These are phyloP conservation scores for Scolanthus callimorphus DNA, from an alignment of 92 coral and sea anemone species.

Conservation along the genomic window DNA sequence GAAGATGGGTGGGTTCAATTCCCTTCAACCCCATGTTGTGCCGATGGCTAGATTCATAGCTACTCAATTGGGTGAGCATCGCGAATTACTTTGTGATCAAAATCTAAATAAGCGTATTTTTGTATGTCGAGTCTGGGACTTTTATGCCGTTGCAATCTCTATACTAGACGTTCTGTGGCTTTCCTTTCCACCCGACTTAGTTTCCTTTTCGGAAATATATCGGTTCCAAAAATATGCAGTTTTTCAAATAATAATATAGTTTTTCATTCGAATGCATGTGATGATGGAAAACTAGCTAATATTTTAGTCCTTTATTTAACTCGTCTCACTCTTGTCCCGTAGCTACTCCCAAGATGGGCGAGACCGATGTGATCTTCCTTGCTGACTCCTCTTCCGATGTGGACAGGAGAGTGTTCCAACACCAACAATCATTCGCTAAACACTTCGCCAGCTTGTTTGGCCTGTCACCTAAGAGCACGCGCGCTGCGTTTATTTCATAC, in stretches of 20 bases:
- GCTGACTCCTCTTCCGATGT: constrained; percentile 76
- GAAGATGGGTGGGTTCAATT: constrained; percentile 8
- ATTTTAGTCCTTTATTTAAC: too few relatives aligned
- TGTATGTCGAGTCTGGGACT: too few relatives aligned
- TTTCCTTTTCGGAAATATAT: too few relatives aligned
- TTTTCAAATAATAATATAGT: too few relatives aligned
- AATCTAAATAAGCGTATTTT: too few relatives aligned
- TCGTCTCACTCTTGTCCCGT: too few relatives aligned
- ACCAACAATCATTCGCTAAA: constrained; percentile 67
- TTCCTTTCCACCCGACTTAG: too few relatives aligned
- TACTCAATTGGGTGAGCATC: constrained; percentile 21
- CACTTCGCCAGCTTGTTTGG: constrained; percentile 39
- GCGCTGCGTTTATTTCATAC: constrained; percentile 74
- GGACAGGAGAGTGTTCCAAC: constrained; percentile 41
- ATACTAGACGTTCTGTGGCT: too few relatives aligned
- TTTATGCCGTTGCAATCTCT: too few relatives aligned
- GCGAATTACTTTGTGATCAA: neutral
- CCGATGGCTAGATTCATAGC: constrained; percentile 28
- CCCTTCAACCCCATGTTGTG: constrained; percentile 16
- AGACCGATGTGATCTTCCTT: constrained; percentile 75
- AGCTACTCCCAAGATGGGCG: constrained; percentile 20
- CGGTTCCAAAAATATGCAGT: too few relatives aligned
- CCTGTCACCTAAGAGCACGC: constrained; percentile 69
- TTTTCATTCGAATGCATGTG: too few relatives aligned
- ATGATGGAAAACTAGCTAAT: too few relatives aligned